Evolutionary conservation across 2,888 invertebrate species (phyloP), one percentile per base, ranked within the genome.

Genomic region (Gastracanthus pulcherrimus): DNA sequence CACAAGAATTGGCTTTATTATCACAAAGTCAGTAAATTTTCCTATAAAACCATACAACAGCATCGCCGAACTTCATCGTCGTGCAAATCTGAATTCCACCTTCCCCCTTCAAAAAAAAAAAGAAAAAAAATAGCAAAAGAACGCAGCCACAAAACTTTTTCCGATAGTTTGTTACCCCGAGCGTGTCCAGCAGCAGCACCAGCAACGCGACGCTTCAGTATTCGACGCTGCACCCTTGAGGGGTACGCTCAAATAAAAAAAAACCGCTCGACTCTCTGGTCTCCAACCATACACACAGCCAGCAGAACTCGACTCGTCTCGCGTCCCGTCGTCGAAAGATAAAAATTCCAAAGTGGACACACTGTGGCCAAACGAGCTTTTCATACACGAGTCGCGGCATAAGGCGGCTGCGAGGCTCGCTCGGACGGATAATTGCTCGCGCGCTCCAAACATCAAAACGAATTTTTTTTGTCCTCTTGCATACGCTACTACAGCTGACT

Each of bases 401-500:
- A 71, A 71, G 55, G 48, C 62, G 74, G 64, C 64, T 74, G 62
- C 64, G 64, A 74, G 31, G 29, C 72, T n/a, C n/a, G n/a, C n/a
- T n/a, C n/a, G 29, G 38, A 41, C 48, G 23, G 64, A 67, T 67
- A 76, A 76, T 76, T 76, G 66, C 55, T 34, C 34, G 64, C 51
- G 74, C 51, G 41, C 45, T 11, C 11, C 19, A 45, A 26, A 36
- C 70, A 70, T 36, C 41, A 60, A 41, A 4, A 13, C 45, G 58
- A 62, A 66, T 66, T 51, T 76, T 62, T 29, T 45, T 74, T 72
- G 19, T 13, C 41, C 41, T 0, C 19, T 16, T 29, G 31, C 4
- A 45, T 7, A n/a, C n/a, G n/a, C n/a, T n/a, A n/a, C n/a, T n/a
- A n/a, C n/a, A n/a, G n/a, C n/a, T n/a, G n/a, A n/a, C n/a, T n/a